phyloP scores from a whole-genome alignment of 2,888 invertebrate genomes.

The Spisula subtruncata region DNA sequence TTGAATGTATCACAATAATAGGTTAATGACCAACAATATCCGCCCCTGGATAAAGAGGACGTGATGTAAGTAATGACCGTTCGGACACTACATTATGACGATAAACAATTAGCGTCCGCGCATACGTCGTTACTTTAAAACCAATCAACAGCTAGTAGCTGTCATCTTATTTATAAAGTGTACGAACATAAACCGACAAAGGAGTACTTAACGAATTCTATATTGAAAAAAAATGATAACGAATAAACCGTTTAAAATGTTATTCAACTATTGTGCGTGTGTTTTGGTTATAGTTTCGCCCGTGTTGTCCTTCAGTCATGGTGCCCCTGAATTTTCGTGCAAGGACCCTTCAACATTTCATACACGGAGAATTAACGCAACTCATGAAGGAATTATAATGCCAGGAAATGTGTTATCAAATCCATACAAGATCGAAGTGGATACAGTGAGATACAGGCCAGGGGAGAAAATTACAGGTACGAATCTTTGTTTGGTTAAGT shows the following conservation, averaged over 20 bases:
- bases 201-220: neutral
- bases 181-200: neutral
- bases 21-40: neutral
- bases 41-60: neutral
- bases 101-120: neutral
- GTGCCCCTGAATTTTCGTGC: constrained; percentile 68
- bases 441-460: constrained; percentile 41
- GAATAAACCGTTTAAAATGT: neutral
- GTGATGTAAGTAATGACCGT: neutral
- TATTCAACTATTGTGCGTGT: neutral
- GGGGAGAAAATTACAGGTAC: constrained; percentile 64
- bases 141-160: neutral
- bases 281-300: neutral
- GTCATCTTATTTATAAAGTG: neutral
- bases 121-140: neutral
- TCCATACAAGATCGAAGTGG: constrained; percentile 55
- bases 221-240: neutral
- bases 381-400: constrained; percentile 69
- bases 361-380: constrained; percentile 57
- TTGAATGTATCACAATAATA: too few species aligned
- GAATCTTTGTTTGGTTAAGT: neutral
- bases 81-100: neutral
- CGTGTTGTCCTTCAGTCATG: constrained; percentile 48
- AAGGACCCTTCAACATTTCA: constrained; percentile 70
- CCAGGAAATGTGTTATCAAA: constrained; percentile 55